Conservation (phyloP, 2,113 vertebrate species). For the Sarotherodon lohbergeri region DNA sequence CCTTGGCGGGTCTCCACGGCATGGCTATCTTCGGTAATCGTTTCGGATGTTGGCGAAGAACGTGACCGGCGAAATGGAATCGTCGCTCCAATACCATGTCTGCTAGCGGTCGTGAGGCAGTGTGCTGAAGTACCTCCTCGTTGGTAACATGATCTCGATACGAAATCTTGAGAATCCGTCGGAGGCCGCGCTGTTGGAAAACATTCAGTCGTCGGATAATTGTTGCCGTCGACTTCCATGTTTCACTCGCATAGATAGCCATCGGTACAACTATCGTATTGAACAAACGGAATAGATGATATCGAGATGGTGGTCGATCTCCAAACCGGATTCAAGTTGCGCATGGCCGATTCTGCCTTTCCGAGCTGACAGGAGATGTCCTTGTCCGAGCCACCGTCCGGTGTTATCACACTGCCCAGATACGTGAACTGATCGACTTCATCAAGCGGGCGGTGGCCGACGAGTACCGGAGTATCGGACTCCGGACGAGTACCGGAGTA, state of each 20-base stretch:
- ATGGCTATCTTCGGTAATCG: accelerated
- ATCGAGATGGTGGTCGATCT: not conserved
- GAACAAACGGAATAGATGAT: not conserved
- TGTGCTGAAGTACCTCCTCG: not conserved
- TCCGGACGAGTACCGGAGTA: too few relatives aligned
- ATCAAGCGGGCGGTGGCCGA: accelerated
- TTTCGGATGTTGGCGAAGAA: accelerated
- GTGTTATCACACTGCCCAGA: not conserved
- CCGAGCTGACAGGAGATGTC: not conserved
- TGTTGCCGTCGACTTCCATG: not conserved
- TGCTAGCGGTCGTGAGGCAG: not conserved
- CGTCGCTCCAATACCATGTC: accelerated
- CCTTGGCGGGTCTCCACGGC: accelerated
- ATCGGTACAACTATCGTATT: not conserved
- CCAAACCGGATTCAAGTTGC: not conserved
- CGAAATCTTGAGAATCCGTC: not conserved
- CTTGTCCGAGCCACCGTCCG: not conserved
- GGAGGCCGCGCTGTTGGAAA: not conserved
- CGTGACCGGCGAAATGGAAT: accelerated
- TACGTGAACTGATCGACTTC: not conserved
- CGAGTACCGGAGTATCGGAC: not conserved
- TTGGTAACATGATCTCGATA: not conserved
- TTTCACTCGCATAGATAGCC: not conserved
- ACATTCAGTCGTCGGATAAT: not conserved
- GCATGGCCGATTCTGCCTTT: not conserved